These are phyloP conservation scores for Ennomos erosarius DNA, from an alignment of 2,888 invertebrate species.

Conservation along the genomic window DNA sequence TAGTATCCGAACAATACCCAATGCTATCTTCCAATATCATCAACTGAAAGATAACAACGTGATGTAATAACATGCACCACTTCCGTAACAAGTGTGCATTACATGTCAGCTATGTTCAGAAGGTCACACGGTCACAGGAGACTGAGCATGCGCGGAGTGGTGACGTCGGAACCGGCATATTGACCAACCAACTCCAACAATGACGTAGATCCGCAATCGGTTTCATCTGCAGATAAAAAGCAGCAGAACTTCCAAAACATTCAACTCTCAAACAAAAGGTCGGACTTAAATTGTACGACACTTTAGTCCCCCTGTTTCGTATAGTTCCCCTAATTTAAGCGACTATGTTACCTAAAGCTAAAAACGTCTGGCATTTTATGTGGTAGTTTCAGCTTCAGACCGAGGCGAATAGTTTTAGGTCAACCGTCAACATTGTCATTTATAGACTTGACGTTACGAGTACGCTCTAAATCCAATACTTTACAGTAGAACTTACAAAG, in stretches of 20 bases:
- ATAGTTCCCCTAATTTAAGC: neutral
- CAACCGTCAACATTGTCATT: constrained; percentile 2
- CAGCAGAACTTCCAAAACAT: neutral
- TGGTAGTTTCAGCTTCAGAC: neutral
- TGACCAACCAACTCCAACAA: constrained; percentile 62
- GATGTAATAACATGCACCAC: neutral
- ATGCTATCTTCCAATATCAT: no score
- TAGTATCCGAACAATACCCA: no score
- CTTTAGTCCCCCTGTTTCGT: no score
- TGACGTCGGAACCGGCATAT: constrained; percentile 70
- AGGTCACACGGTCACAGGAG: constrained; percentile 59
- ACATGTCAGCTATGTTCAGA: constrained; percentile 42
- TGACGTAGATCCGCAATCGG: constrained; percentile 13
- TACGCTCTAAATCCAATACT: neutral
- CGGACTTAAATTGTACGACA: no score
- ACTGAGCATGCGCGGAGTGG: constrained; percentile 66
- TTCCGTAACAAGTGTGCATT: constrained; percentile 15
- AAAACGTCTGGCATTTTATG: constrained; percentile 9
- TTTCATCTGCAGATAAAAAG: neutral
- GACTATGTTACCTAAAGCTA: neutral
- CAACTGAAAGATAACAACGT: neutral
- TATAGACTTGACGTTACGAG: constrained; percentile 11
- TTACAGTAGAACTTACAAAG: no score
- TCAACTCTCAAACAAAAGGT: neutral
- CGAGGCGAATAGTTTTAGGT: constrained; percentile 10